A percentile compares a stretch with the other conserved stretches of the same genome.
These are phyloP conservation scores for Orthosia gothica DNA, from an alignment of 2,888 invertebrate genomes.

Conservation along the genomic window DNA sequence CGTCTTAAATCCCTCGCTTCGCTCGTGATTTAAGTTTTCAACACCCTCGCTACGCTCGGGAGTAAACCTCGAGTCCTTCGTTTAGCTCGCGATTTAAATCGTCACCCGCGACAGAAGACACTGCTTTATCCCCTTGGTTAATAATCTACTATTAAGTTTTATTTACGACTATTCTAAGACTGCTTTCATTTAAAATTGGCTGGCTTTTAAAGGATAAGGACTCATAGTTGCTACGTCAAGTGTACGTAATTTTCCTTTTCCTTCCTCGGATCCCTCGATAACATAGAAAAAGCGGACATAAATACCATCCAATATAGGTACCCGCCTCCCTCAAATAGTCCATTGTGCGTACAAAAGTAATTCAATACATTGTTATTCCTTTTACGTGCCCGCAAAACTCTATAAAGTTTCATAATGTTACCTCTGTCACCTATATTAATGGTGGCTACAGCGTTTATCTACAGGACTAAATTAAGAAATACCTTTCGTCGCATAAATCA, in stretches of 20 bases:
- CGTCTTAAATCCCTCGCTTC: too few species aligned
- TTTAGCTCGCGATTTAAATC: too few species aligned
- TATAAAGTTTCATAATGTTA: slow-evolving; percentile 74
- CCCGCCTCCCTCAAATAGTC: slow-evolving; percentile 61
- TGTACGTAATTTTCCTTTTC: slow-evolving; percentile 54
- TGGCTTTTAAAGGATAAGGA: slow-evolving; percentile 10
- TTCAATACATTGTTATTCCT: slow-evolving; percentile 72
- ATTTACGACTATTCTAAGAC: neutral
- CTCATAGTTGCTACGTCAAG: slow-evolving; percentile 50
- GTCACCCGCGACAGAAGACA: too few species aligned
- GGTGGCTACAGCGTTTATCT: slow-evolving; percentile 69
- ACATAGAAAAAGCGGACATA: slow-evolving; percentile 65
- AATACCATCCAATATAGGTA: slow-evolving; percentile 63
- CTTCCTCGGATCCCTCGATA: slow-evolving; percentile 57
- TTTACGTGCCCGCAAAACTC: slow-evolving; percentile 66
- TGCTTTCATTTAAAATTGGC: neutral
- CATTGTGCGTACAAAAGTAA: slow-evolving; percentile 67
- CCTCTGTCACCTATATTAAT: slow-evolving; percentile 70
- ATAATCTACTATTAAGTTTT: too few species aligned
- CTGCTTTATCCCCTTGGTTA: too few species aligned
- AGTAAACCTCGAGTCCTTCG: too few species aligned
- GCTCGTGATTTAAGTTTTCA: too few species aligned
- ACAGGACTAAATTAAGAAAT: slow-evolving; percentile 79
- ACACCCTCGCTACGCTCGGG: too few species aligned
- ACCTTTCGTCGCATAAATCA: slow-evolving; percentile 79